These are phyloP conservation scores for Mycetomoellerius zeteki DNA, from an alignment of 1,140 invertebrate species.

Conservation along the genomic window DNA sequence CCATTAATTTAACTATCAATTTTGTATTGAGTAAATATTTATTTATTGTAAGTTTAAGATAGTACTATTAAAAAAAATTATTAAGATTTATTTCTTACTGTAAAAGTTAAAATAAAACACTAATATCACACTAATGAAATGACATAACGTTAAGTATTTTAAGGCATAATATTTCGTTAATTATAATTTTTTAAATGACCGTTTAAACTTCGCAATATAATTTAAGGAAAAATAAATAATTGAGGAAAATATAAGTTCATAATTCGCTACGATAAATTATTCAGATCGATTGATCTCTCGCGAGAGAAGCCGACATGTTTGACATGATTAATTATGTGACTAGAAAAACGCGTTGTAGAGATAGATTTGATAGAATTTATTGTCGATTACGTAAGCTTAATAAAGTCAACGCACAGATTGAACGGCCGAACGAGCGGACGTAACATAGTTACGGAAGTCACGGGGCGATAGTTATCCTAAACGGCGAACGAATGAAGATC, in stretches of 20 bases:
- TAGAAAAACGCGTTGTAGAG: neutral
- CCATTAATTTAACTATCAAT: too few relatives aligned
- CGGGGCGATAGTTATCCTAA: slow-evolving; percentile 67
- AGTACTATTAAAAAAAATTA: too few relatives aligned
- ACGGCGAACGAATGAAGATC: slow-evolving; percentile 81
- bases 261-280: neutral
- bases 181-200: neutral
- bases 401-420: slow-evolving; percentile 12
- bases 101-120: neutral
- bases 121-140: neutral
- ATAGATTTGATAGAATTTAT: slow-evolving; percentile 35
- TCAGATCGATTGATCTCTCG: slow-evolving; percentile 5
- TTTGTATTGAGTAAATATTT: too few relatives aligned
- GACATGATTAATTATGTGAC: slow-evolving; percentile 24
- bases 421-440: neutral
- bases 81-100: too few relatives aligned
- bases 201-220: neutral
- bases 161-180: neutral
- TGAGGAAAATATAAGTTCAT: neutral
- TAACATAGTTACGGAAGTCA: slow-evolving; percentile 51
- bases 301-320: neutral
- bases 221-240: neutral
- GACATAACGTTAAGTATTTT: neutral
- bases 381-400: slow-evolving; percentile 45
- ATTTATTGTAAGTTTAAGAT: too few relatives aligned